Evolutionary conservation across 1,140 invertebrate genomes (phyloP), one percentile per base, ranked within the genome.

Genomic region (Camponotus pennsylvanicus): DNA sequence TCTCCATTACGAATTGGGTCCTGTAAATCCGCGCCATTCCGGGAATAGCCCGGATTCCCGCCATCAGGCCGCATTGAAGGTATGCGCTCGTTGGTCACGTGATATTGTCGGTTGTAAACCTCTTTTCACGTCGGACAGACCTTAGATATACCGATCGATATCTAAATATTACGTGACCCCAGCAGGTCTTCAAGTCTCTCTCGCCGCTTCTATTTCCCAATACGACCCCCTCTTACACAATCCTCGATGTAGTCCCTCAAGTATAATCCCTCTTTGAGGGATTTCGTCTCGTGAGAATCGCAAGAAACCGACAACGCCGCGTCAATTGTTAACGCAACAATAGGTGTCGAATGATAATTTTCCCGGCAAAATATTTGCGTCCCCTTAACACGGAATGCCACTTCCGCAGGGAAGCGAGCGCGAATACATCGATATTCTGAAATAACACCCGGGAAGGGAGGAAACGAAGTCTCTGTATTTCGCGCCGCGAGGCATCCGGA

Each of bases 1-100:
- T 93, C 89, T 92, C 85, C 77, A 90, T 93, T 91, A 92, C 88
- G 82, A 87, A 88, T 86, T 86, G 86, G 63, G 66, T 85, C 63
- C 71, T 66, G 83, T 88, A 88, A 91, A 90, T 88, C 89, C 75
- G 59, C 37, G 9, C 57, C 71, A 85, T 80, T 80, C 52, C n/a
- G 15, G 45, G 21, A 85, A 69, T 40, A 45, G 32, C 11, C 80
- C 40, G 8, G n/a, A 69, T 70, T 69, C n/a, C 34, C 52, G 45
- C 45, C 63, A 45, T 78, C 37, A 32, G n/a, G 55, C 64, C 32
- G 21, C 64, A 13, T 57, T 27, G 52, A 6, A 40, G 76, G 13
- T 70, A 21, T 32, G 40, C 32, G 67, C 52, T 32, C 52, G 76
- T 40, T 32, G 32, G n/a, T 83, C 32, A 49, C 27, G 55, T 59